phyloP scores from a whole-genome alignment of 2,888 invertebrate genomes.

The Drosophila atroscutellata region DNA sequence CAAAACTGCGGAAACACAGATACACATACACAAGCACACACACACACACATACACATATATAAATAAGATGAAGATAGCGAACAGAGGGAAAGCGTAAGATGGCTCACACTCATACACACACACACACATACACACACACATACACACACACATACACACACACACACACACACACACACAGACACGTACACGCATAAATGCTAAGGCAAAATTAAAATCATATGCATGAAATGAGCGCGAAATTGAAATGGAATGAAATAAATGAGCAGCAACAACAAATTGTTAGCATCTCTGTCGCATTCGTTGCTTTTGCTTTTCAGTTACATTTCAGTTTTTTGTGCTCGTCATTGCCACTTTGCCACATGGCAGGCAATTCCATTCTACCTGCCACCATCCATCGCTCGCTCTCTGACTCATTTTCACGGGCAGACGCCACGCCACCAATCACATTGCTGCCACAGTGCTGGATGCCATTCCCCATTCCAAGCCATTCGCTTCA shows the following conservation, averaged over 20 bases:
- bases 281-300: slow-evolving; percentile 27
- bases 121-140: neutral
- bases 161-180: neutral
- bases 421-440: neutral
- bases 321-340: slow-evolving; percentile 45
- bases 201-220: slow-evolving; percentile 72
- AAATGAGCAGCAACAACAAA: slow-evolving; percentile 45
- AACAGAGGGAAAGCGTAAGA: neutral
- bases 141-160: slow-evolving; percentile 16
- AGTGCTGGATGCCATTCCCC: neutral
- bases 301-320: slow-evolving; percentile 39
- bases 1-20: slow-evolving; percentile 55
- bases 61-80: neutral
- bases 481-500: slow-evolving; percentile 5
- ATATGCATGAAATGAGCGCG: slow-evolving; percentile 78
- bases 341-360: slow-evolving; percentile 61
- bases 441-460: slow-evolving; percentile 5
- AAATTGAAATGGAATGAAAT: slow-evolving; percentile 80
- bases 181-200: slow-evolving; percentile 29
- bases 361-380: slow-evolving; percentile 62
- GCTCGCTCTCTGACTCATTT: neutral
- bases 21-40: slow-evolving; percentile 37
- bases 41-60: neutral
- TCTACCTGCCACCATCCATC: neutral
- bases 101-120: slow-evolving; percentile 5